Percentiles rank a stretch among this genome's conserved stretches.
Evolutionary conservation across 1,140 invertebrate genomes (phyloP).

Genomic region (Diabrotica undecimpunctata): DNA sequence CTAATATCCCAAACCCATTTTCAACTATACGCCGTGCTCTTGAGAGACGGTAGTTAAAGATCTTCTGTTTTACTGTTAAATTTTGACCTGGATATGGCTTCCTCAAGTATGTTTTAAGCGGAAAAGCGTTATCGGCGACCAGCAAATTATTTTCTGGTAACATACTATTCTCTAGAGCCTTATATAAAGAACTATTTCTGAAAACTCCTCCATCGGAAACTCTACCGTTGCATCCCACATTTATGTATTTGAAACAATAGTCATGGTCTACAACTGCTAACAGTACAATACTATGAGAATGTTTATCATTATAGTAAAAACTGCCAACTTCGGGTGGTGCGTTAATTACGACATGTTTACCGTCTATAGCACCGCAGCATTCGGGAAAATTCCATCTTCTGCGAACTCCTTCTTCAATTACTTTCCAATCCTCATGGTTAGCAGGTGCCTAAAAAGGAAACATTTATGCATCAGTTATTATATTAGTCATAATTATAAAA

Average conservation of each 20-base stretch:
- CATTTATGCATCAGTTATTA: background rate
- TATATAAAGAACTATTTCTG: conserved; percentile 9
- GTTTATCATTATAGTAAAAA: conserved; percentile 28
- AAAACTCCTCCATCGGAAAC: conserved; percentile 38
- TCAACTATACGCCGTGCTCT: conserved; percentile 20
- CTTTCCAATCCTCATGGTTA: background rate
- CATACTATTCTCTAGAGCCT: conserved; percentile 10
- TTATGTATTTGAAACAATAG: conserved; percentile 39
- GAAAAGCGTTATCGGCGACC: conserved; percentile 18
- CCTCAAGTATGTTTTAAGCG: too few relatives aligned
- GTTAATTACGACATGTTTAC: too few relatives aligned
- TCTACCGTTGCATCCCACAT: conserved; percentile 40
- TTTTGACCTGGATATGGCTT: too few relatives aligned
- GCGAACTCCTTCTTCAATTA: background rate
- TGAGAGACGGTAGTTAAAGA: conserved; percentile 20
- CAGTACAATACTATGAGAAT: conserved; percentile 21
- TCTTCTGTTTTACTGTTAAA: conserved; percentile 6
- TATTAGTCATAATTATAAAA: background rate
- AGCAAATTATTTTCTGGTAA: conserved; percentile 10
- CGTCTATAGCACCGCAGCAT: too few relatives aligned
- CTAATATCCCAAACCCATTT: conserved; percentile 23
- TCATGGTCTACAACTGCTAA: conserved; percentile 42
- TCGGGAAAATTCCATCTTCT: conserved; percentile 5
- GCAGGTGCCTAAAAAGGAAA: background rate
- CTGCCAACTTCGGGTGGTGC: conserved; percentile 19